phyloP scores from a whole-genome alignment of 2,113 vertebrate genomes.

The Centropus unirufus region DNA sequence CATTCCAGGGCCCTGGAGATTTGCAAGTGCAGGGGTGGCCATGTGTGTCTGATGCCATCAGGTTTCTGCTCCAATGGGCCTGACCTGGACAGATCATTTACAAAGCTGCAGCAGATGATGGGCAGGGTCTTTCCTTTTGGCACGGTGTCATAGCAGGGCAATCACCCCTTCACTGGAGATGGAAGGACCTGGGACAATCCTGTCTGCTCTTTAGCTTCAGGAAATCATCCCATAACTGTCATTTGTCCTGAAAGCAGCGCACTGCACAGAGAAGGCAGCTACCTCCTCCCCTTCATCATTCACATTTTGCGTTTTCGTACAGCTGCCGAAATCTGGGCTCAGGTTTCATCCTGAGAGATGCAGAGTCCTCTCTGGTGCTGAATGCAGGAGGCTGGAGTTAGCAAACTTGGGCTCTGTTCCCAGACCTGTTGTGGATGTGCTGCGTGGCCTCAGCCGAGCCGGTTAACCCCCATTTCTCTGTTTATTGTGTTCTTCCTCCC shows the following conservation, averaged over 20 bases:
- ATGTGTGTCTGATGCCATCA: not conserved
- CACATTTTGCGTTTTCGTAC: not conserved
- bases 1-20: not conserved
- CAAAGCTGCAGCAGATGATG: not conserved
- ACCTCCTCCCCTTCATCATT: fast-evolving
- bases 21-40: not conserved
- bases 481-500: not conserved
- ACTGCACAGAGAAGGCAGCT: not conserved
- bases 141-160: not conserved
- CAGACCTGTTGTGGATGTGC: not conserved
- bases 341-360: not conserved
- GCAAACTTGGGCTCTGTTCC: not conserved
- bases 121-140: not conserved
- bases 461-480: not conserved
- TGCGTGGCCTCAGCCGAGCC: not conserved
- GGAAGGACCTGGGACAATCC: not conserved
- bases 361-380: not conserved
- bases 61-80: not conserved
- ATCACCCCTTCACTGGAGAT: not conserved
- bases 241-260: not conserved
- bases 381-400: not conserved
- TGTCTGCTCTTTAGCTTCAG: not conserved
- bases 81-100: not conserved
- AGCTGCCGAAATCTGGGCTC: not conserved
- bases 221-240: not conserved